Evolutionary conservation across 2,113 vertebrate genomes (phyloP), one percentile per base, ranked within the genome.

Genomic region (Albula goreensis): DNA sequence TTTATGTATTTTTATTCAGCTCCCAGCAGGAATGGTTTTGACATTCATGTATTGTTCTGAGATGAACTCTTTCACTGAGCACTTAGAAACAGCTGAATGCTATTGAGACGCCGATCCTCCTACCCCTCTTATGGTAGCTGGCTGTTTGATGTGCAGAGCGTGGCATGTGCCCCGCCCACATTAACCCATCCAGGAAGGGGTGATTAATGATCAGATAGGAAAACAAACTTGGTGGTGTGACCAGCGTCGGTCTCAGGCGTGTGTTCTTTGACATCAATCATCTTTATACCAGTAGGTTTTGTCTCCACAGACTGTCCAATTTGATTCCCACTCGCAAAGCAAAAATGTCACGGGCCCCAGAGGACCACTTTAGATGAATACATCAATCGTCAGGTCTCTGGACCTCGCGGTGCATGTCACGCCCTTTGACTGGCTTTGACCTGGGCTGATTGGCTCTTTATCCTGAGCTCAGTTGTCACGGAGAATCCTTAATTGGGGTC

Each of bases 401-500:
- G 70, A 31, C 70, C 70, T 31, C n/a, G 19, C 9, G 17, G 6
- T 10, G 22, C 22, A 2, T 31, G 70, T 74, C 25, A 31, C 8
- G 70, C n/a, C 70, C 70, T 74, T 74, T 74, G 70, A 74, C 70
- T 25, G 70, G 10, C n/a, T 22, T 19, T 74, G 70, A 74, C 70
- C 70, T 74, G 5, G 5, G 6, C 9, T 74, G 70, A 74, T 31
- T 31, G 22, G 70, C 70, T 9, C 70, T 74, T n/a, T 22, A 31
- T n/a, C 70, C 70, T 74, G 22, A 22, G n/a, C 70, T 74, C 70
- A 25, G 5, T 74, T 74, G 70, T 31, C 70, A 74, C n/a, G 22
- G n/a, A 74, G 70, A 8, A n/a, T 31, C 22, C n/a, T 74, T 74
- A 74, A 74, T 74, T 74, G 70, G n/a, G 70, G 70, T 74, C 70